Percentiles rank a stretch among this genome's conserved stretches.
Conservation (phyloP, 1,140 invertebrate species). For the Solenopsis fugax region DNA sequence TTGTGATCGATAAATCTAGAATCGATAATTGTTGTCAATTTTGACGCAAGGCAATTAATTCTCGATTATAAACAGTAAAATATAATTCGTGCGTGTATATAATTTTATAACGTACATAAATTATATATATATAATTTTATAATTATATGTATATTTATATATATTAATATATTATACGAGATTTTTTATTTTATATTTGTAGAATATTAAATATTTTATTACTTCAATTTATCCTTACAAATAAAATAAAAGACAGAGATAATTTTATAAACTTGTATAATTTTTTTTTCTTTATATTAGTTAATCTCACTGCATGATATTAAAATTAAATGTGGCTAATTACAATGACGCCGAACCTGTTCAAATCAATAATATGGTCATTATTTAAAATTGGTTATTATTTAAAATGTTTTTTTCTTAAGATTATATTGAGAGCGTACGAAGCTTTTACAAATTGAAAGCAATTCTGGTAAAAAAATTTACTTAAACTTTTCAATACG, state of each 20-base stretch:
- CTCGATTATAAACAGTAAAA: not conserved
- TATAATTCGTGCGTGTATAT: not conserved
- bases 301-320: not conserved
- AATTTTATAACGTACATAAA: not conserved
- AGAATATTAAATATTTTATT: no score
- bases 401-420: not conserved
- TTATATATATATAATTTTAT: not conserved
- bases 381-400: not conserved
- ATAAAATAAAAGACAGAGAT: slow-evolving; percentile 2
- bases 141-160: no score
- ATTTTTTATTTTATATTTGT: not conserved
- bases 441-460: not conserved
- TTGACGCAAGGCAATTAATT: not conserved
- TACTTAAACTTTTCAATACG: not conserved
- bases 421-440: not conserved
- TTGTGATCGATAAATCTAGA: not conserved
- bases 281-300: not conserved
- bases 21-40: not conserved
- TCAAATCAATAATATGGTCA: not conserved
- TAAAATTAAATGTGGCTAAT: not conserved
- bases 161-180: not conserved
- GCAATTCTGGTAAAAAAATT: not conserved
- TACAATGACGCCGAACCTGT: not conserved
- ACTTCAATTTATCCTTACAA: not conserved
- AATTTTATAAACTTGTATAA: not conserved